Conservation (phyloP, 2,888 invertebrate species). For the Galerucella pusilla region DNA sequence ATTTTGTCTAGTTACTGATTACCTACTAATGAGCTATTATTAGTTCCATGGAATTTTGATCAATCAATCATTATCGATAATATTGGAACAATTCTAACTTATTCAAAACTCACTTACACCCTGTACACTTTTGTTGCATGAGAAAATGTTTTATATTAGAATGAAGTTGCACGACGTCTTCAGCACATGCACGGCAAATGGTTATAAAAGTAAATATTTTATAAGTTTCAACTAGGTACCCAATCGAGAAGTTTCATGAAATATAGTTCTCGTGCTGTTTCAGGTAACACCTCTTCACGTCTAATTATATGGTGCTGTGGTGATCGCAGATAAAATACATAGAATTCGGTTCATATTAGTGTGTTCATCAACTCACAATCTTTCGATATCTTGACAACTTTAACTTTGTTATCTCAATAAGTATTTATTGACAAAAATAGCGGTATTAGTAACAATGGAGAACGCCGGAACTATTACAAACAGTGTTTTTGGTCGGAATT, state of each 20-base stretch:
- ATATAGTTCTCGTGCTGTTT: conserved; percentile 42
- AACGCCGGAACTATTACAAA: neutral
- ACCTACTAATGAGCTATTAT: no score
- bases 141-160: conserved; percentile 30
- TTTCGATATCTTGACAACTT: conserved; percentile 32
- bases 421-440: conserved; percentile 38
- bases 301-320: conserved; percentile 43
- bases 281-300: conserved; percentile 41
- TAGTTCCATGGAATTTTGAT: no score
- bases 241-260: conserved; percentile 34
- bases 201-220: conserved; percentile 32
- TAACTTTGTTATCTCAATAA: conserved; percentile 35
- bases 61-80: no score
- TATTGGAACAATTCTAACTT: no score
- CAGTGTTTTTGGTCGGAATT: no score
- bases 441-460: conserved; percentile 10
- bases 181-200: conserved; percentile 22
- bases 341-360: conserved; percentile 42
- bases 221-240: conserved; percentile 24
- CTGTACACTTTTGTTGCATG: no score
- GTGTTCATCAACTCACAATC: conserved; percentile 42
- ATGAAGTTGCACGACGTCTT: conserved; percentile 25
- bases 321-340: conserved; percentile 45
- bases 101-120: no score
- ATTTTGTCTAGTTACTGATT: no score